Base-by-base conservation (phyloP, 1,140 invertebrate species). In the Proales similis region DNA sequence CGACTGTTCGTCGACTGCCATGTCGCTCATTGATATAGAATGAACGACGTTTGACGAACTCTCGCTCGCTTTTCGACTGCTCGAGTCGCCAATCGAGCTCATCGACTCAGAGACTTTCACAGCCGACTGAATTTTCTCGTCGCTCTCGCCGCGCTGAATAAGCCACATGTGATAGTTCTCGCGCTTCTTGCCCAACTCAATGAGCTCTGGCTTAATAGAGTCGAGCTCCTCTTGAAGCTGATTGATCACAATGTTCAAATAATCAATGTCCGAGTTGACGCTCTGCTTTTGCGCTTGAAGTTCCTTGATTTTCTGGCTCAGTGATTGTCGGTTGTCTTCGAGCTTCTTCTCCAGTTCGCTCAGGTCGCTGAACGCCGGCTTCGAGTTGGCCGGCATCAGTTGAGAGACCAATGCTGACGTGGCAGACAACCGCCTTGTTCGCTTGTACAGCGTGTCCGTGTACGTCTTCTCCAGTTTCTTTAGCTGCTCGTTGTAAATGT, bases 91-190 rank as follows among this genome's bases (percentile, higher is more conserved):
- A 42, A 42, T 27, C 4, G 5, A 38, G 9, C 30, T 4, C 30
- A 19, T n/a, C 17, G 7, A 7, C 45, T 29, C 7, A 57, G 45
- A 0, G 36, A 43, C 19, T 57, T 57, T 39, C 19, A 57, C 27
- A 26, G 39, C 45, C 29, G 29, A 42, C 45, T 57, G 51, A 19
- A 57, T 57, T 57, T 57, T 57, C 9, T 57, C 36, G 45, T 57
- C 51, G 32, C 45, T 57, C 45, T 57, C 51, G 12, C 51, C 51
- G 5, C 51, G 19, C n/a, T 57, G 51, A 32, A 57, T 30, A n/a
- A 57, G 20, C 51, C 51, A 57, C 51, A 57, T 57, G 51, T 57
- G 51, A 57, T 57, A 57, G 20, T 57, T 57, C 32, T 57, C 51
- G 27, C 51, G 14, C 30, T 57, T 57, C 45, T 57, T 57, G 26